Evolutionary conservation across 1,140 invertebrate genomes (phyloP).

Genomic region (Eupristina koningsbergeri): DNA sequence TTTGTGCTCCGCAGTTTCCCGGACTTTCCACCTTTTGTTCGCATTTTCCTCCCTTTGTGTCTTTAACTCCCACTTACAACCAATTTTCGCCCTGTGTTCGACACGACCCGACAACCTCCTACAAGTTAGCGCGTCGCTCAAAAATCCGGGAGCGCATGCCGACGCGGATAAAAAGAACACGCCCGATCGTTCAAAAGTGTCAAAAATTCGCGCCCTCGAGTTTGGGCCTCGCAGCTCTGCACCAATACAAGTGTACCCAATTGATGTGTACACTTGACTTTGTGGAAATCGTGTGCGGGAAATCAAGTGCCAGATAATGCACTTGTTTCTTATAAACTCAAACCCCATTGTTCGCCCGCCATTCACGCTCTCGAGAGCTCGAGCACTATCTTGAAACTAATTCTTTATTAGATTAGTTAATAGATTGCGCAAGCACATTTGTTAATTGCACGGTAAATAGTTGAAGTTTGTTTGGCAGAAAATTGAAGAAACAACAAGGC

Average conservation of each 20-base stretch:
- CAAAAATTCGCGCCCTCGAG: neutral
- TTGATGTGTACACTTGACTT: neutral
- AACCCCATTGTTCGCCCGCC: neutral
- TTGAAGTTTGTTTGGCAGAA: neutral
- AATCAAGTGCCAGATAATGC: neutral
- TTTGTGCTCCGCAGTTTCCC: constrained; percentile 20
- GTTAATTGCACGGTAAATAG: neutral
- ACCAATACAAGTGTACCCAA: neutral
- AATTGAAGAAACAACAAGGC: neutral
- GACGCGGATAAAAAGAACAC: neutral
- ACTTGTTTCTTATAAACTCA: neutral
- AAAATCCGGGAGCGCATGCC: neutral
- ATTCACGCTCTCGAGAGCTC: neutral
- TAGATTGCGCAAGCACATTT: neutral
- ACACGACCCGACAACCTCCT: neutral
- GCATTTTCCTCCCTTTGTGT: constrained; percentile 36
- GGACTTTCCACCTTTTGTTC: constrained; percentile 24
- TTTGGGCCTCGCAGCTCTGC: neutral
- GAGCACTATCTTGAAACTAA: neutral
- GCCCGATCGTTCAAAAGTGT: neutral
- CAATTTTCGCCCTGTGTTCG: constrained; percentile 33
- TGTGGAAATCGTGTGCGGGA: neutral
- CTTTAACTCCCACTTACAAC: constrained; percentile 32
- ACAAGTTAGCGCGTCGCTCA: neutral
- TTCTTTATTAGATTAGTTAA: neutral